phyloP scores from a whole-genome alignment of 2,113 vertebrate genomes.

The Vanacampus margaritifer region DNA sequence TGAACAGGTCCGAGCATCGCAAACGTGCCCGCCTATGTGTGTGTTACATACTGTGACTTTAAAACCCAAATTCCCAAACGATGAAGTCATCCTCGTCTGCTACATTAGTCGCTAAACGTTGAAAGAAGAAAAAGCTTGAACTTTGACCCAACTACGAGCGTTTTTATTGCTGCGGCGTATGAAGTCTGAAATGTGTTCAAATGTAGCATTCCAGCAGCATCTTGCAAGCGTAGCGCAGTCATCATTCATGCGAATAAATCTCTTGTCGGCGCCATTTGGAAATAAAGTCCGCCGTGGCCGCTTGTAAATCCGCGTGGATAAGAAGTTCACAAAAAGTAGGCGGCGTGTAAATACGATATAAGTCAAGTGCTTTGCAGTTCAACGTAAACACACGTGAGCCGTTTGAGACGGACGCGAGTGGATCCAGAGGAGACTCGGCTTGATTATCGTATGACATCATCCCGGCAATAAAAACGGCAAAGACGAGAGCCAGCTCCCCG shows the following conservation, averaged over 20 bases:
- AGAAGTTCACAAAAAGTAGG: background rate
- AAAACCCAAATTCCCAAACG: background rate
- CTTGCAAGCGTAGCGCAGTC: background rate
- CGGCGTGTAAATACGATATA: slow-evolving; percentile 3
- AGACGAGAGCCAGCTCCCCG: slow-evolving; percentile 11
- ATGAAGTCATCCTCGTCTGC: background rate
- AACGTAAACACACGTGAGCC: slow-evolving; percentile 11
- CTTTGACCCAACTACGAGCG: background rate
- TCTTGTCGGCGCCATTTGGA: background rate
- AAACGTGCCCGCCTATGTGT: too few species aligned
- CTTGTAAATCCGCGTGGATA: slow-evolving; percentile 9
- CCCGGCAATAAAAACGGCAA: slow-evolving; percentile 35
- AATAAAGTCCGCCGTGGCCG: background rate
- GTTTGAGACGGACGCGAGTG: slow-evolving; percentile 10
- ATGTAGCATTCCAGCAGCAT: background rate
- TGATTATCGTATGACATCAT: slow-evolving; percentile 8
- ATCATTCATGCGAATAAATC: too few species aligned
- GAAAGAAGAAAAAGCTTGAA: background rate
- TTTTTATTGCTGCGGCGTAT: background rate
- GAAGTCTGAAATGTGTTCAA: background rate
- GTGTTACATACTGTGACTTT: too few species aligned
- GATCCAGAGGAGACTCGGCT: slow-evolving; percentile 31
- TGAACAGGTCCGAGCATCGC: too few species aligned
- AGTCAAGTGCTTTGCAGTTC: background rate
- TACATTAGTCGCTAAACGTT: background rate